Conservation (phyloP, 2,113 vertebrate species). For the Campylomormyrus numenius region DNA sequence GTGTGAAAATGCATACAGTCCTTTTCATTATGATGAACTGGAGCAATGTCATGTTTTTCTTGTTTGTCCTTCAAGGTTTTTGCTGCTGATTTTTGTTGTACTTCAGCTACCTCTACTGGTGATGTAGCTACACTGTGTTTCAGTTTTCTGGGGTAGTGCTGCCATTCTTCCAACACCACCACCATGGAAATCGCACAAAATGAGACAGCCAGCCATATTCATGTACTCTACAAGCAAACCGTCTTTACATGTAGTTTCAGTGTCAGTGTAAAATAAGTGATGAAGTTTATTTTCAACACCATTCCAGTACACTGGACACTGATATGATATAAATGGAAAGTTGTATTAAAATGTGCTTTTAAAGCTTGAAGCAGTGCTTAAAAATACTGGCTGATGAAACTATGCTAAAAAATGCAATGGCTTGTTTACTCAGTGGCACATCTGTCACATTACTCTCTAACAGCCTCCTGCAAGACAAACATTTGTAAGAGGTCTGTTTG, state of each 20-base stretch:
- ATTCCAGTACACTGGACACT: neutral
- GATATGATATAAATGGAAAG: neutral
- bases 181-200: neutral
- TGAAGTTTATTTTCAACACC: neutral
- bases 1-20: neutral
- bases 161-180: neutral
- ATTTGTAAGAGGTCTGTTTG: neutral
- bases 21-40: neutral
- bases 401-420: neutral
- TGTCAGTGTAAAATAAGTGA: neutral
- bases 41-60: neutral
- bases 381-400: neutral
- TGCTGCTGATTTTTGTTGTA: neutral
- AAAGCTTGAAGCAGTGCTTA: neutral
- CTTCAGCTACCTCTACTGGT: conserved; percentile 18
- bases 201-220: neutral
- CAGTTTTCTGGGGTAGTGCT: neutral
- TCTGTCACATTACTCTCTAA: neutral
- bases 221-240: neutral
- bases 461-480: neutral
- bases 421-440: neutral
- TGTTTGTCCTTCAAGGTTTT: neutral
- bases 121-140: neutral
- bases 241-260: neutral
- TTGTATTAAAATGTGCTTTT: neutral